Evolutionary conservation across 2,888 invertebrate genomes (phyloP).

Genomic region (Drosophila merina): DNA sequence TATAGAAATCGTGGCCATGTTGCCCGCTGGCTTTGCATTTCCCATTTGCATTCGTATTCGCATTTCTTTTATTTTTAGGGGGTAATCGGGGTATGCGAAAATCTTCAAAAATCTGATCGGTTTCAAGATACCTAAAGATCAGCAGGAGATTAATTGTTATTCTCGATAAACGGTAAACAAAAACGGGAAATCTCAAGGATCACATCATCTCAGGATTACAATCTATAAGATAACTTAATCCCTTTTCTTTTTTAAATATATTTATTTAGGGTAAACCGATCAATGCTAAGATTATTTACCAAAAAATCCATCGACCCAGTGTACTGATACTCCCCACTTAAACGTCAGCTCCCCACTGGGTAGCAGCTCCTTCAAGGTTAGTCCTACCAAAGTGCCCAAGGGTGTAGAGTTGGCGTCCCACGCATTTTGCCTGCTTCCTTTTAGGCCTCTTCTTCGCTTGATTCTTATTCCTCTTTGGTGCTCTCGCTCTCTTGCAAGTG

Average conservation of each 20-base stretch:
- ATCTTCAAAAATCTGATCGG: neutral
- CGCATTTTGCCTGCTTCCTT: slow-evolving; percentile 39
- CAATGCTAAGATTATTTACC: too few relatives aligned
- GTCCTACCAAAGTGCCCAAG: slow-evolving; percentile 9
- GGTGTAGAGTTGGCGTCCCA: slow-evolving; percentile 43
- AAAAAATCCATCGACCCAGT: neutral
- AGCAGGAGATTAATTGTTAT: too few relatives aligned
- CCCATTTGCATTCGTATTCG: slow-evolving; percentile 74
- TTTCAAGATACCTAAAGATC: neutral
- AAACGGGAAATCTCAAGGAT: too few relatives aligned
- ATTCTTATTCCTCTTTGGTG: slow-evolving; percentile 15
- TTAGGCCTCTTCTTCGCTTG: slow-evolving; percentile 12
- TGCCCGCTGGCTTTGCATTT: slow-evolving; percentile 62
- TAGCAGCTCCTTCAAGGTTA: slow-evolving; percentile 44
- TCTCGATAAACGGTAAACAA: neutral
- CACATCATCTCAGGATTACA: too few relatives aligned
- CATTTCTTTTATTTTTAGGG: slow-evolving; percentile 45
- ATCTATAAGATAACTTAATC: too few relatives aligned
- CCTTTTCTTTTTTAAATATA: too few relatives aligned
- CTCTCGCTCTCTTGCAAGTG: neutral
- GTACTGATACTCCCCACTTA: slow-evolving; percentile 7
- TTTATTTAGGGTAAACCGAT: too few relatives aligned
- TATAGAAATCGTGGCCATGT: slow-evolving; percentile 51
- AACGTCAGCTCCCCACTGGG: neutral
- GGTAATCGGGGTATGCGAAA: neutral